Evolutionary conservation across 2,888 invertebrate genomes (phyloP), one percentile per base, ranked within the genome.

Genomic region (Eremobia ochroleuca): DNA sequence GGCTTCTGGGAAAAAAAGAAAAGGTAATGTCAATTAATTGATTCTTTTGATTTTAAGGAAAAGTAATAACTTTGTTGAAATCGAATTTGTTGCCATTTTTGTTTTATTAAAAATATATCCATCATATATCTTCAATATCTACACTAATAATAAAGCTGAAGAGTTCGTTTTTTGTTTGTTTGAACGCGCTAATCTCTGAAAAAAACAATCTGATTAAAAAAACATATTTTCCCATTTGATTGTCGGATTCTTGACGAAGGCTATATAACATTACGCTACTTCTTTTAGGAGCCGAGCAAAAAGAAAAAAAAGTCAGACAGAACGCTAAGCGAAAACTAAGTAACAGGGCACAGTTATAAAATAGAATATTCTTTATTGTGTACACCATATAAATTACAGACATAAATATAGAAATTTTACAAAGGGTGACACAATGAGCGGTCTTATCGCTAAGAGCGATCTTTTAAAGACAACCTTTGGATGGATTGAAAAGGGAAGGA

Each of bases 1-100:
- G 76, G 59, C 8, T 79, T 49, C 49, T 83, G 64, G 34, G 18
- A 65, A 59, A 65, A 52, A 46, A 59, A 76, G 25, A 43, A 43
- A 52, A 62, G 9, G 18, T 3, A 9, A 62, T 25, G 9, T 18
- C 21, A 65, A 8, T 18, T 4, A 61, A 55, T 15, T 21, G 13
- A 28, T 15, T 61, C 31, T 25, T 15, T 28, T n/a, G 25, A 52
- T 37, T 37, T 28, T 2, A 69, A 28, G 4, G 6, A 21, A n/a
- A 46, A 11, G 1, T 46, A 25, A 28, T 11, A 21, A 65, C 4
- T 68, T 68, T 52, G 34, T 8, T 49, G 15, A 55, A 15, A 28
- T 28, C 2, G 5, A 55, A n/a, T 55, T 15, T 55, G 15, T 28
- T 28, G 25, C 8, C 6, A 2, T 58, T 18, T 58, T 58, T 58